Percentiles rank a stretch among this genome's conserved stretches.
Conservation (phyloP, 2,113 vertebrate species). For the Symphodus melops region DNA sequence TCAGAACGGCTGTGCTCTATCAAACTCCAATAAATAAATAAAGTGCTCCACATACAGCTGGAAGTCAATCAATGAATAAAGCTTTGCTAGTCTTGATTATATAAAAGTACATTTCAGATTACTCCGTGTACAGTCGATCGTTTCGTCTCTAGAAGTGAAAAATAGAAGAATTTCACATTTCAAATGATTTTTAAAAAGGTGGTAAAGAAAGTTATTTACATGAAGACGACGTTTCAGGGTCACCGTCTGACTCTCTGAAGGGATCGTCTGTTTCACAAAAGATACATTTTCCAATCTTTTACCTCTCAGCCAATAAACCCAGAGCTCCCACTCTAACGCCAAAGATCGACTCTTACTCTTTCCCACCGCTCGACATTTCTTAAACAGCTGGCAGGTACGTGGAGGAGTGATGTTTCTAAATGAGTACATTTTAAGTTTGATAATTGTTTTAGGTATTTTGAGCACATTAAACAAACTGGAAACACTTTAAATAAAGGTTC, state of each 20-base stretch:
- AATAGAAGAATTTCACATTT: conserved; percentile 59
- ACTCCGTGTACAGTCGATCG: conserved; percentile 67
- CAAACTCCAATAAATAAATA: conserved; percentile 84
- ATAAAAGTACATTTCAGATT: conserved; percentile 47
- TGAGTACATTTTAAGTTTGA: neutral
- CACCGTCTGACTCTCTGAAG: conserved; percentile 8
- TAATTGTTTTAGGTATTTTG: neutral
- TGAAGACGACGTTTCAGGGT: conserved; percentile 44
- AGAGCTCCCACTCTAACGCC: neutral
- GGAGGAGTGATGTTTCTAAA: neutral
- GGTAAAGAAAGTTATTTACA: conserved; percentile 72
- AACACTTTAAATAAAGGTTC: too few relatives aligned
- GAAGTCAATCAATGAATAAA: conserved; percentile 59
- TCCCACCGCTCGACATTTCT: neutral
- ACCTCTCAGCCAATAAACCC: neutral
- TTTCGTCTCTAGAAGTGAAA: conserved; percentile 57
- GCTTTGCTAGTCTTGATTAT: conserved; percentile 58
- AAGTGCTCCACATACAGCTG: conserved; percentile 80
- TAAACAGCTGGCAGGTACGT: conserved; percentile 16
- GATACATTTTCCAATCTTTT: neutral
- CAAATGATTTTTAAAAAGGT: conserved; percentile 42
- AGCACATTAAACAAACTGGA: neutral
- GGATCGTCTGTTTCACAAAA: too few relatives aligned
- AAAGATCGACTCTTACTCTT: neutral
- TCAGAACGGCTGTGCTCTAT: conserved; percentile 60